phyloP scores from a whole-genome alignment of 1,140 invertebrate genomes.

The Magallana angulata region DNA sequence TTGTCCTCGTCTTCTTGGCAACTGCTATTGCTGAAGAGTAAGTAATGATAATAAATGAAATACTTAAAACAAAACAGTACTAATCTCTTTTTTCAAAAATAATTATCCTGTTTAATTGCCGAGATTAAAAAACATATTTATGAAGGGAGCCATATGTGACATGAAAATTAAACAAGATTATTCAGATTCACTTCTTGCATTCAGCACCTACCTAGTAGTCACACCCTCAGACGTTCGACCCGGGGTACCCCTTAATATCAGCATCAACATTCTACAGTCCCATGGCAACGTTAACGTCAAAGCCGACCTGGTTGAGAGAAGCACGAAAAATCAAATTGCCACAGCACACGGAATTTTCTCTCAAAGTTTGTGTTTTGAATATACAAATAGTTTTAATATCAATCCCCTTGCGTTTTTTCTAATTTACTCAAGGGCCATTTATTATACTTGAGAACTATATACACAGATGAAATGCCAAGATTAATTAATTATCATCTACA shows the following conservation, averaged over 20 bases:
- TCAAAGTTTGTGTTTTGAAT: background rate
- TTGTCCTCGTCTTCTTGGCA: background rate
- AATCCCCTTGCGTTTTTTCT: too few species aligned
- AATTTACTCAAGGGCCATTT: too few species aligned
- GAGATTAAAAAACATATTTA: background rate
- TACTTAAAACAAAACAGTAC: background rate
- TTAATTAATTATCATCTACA: too few species aligned
- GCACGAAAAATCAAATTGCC: constrained; percentile 45
- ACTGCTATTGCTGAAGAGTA: background rate
- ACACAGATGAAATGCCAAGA: too few species aligned
- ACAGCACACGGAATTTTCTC: constrained; percentile 29
- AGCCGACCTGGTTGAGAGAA: constrained; percentile 53
- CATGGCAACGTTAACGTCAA: constrained; percentile 61
- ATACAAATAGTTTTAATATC: too few species aligned
- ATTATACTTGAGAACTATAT: too few species aligned
- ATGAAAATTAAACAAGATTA: background rate
- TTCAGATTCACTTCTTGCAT: background rate
- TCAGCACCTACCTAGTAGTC: constrained; percentile 70
- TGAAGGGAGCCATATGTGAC: background rate
- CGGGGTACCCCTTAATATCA: constrained; percentile 67
- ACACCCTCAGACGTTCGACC: constrained; percentile 65
- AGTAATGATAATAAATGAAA: constrained; percentile 34
- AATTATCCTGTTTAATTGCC: background rate
- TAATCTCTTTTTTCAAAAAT: background rate
- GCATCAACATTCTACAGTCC: constrained; percentile 70